Evolutionary conservation across 2,797 vertebrate species (phyloP), one percentile per base, ranked within the genome.

Genomic region (Myotis planiceps): DNA sequence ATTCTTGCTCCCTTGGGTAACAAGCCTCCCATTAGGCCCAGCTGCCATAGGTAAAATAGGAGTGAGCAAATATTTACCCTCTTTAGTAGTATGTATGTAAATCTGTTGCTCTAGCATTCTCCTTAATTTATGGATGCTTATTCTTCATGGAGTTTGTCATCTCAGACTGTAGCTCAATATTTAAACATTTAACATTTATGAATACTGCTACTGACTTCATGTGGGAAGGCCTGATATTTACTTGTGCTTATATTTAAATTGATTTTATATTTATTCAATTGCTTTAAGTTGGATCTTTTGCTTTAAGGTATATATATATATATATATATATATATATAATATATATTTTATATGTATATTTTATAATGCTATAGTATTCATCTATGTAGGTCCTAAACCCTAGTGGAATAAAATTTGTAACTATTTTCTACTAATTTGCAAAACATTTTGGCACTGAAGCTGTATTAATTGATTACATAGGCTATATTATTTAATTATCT

Each of bases 231-330:
- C 49, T 76, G 63, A 47, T 6, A 49, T 68, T 79, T 83, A 63
- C n/a, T 23, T 74, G 3, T 95, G 42, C 13, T 71, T 45, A 21
- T 47, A 51, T 83, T 72, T 92, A 91, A 74, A 63, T 32, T 79
- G 19, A 78, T 66, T 94, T 89, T 86, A 53, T 47, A 68, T 87
- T 89, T 47, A 68, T 87, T 89, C 42, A 74, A 4, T 51, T 86
- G 27, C 89, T 84, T 94, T 86, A 27, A 92, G 65, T 42, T 42
- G 42, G 42, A 9, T 42, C 9, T 42, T 42, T 51, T 86, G 27
- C 89, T 84, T 94, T 86, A 27, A 92, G 65, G 0, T 53, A 9
- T 66, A 53, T 78, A 82, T 71, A 63, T 58, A 55, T 75, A 87
- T 65, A 63, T 53, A 37, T 53, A 12, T 66, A 53, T 78, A 55